A percentile compares a stretch with the other conserved stretches of the same genome.
Conservation (phyloP, 2,888 invertebrate species). For the Cinara cedri region DNA sequence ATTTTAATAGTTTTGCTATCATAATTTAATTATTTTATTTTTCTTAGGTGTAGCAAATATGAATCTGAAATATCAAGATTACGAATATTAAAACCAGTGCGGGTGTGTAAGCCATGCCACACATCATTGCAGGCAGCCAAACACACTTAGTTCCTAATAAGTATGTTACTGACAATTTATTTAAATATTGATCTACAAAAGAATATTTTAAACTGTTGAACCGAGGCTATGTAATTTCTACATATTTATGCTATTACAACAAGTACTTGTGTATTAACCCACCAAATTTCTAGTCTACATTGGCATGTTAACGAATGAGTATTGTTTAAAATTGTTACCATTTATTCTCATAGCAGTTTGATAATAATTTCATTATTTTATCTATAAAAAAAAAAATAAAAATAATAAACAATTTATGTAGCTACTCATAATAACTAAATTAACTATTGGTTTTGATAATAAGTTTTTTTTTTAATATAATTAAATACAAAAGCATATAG, state of each 20-base stretch:
- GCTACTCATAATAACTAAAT: too few species aligned
- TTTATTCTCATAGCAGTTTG: slow-evolving; percentile 36
- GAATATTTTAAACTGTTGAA: background rate
- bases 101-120: slow-evolving; percentile 94
- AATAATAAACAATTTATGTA: too few species aligned
- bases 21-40: background rate
- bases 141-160: slow-evolving; percentile 53
- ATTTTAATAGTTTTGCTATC: background rate
- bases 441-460: slow-evolving; percentile 5
- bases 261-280: slow-evolving; percentile 30
- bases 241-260: background rate
- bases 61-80: slow-evolving; percentile 94
- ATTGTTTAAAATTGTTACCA: slow-evolving; percentile 41
- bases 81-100: slow-evolving; percentile 89
- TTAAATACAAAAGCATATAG: background rate
- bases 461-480: background rate
- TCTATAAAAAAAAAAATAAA: slow-evolving; percentile 40
- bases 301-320: slow-evolving; percentile 4
- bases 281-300: slow-evolving; percentile 32
- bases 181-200: background rate
- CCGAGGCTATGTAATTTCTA: slow-evolving; percentile 11
- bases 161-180: slow-evolving; percentile 18
- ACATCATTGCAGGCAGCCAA: slow-evolving; percentile 65
- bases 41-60: slow-evolving; percentile 79
- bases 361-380: slow-evolving; percentile 47